phyloP scores from a whole-genome alignment of 92 coral and sea anemone genomes.

The Palythoa heliodiscus region DNA sequence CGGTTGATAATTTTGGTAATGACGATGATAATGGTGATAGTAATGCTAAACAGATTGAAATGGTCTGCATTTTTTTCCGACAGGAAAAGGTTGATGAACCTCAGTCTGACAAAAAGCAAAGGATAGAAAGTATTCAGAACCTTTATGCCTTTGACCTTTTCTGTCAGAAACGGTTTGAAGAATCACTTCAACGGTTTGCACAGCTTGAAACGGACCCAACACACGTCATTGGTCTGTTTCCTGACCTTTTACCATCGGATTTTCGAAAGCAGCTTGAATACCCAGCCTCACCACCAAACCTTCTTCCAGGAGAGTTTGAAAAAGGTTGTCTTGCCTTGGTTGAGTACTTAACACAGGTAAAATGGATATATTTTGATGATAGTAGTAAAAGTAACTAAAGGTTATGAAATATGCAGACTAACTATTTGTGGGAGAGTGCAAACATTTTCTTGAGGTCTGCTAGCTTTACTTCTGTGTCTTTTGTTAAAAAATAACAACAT shows the following conservation, averaged over 20 bases:
- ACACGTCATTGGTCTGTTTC: constrained; percentile 94
- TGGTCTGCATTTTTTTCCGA: not conserved
- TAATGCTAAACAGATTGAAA: too few species aligned
- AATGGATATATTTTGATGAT: not conserved
- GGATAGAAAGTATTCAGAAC: constrained; percentile 90
- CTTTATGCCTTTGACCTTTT: constrained; percentile 94
- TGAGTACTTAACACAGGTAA: constrained; percentile 89
- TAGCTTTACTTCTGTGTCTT: too few species aligned
- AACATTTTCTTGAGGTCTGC: too few species aligned
- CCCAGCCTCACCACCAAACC: constrained; percentile 80
- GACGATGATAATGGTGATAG: not conserved
- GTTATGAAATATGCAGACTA: not conserved
- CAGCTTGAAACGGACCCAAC: constrained; percentile 95
- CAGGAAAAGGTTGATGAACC: constrained; percentile 94
- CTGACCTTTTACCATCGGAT: constrained; percentile 89
- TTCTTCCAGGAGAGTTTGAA: constrained; percentile 88
- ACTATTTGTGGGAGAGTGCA: too few species aligned
- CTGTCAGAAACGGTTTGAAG: constrained; percentile 97
- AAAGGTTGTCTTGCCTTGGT: constrained; percentile 91
- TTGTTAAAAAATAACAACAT: too few species aligned
- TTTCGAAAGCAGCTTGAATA: constrained; percentile 90
- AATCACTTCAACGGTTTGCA: constrained; percentile 91
- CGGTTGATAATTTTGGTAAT: not conserved
- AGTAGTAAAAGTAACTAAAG: too few species aligned
- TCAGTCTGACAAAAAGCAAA: constrained; percentile 72